Evolutionary conservation across 2,888 invertebrate genomes (phyloP).

Genomic region (Trichopria drosophilae): DNA sequence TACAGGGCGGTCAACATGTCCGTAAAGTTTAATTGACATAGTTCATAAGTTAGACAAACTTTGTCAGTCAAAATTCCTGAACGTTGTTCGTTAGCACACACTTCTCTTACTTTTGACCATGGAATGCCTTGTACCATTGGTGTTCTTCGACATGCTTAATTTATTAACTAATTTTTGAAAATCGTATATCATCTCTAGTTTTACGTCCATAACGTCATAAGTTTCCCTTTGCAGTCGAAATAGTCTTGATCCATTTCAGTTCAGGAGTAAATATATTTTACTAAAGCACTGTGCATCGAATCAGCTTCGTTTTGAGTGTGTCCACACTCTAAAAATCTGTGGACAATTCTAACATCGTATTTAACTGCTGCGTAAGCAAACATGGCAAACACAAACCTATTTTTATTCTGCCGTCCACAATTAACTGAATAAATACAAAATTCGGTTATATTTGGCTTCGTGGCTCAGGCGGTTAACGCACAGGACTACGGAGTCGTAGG

Average conservation of each 20-base stretch:
- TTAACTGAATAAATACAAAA: constrained; percentile 45
- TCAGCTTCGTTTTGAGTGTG: constrained; percentile 3
- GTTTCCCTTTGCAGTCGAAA: neutral
- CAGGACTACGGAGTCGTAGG: too few species aligned
- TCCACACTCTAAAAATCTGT: neutral
- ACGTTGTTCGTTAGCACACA: too few species aligned
- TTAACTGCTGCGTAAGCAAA: neutral
- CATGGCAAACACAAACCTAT: neutral
- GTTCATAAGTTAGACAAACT: too few species aligned
- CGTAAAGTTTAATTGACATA: too few species aligned
- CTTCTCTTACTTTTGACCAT: neutral
- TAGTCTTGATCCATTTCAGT: neutral
- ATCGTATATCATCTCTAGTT: neutral
- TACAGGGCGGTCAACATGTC: too few species aligned
- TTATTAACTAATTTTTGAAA: neutral
- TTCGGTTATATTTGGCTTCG: constrained; percentile 32
- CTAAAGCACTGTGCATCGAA: too few species aligned
- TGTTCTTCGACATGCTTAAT: neutral
- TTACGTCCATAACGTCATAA: neutral
- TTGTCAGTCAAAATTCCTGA: too few species aligned
- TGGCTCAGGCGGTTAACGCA: too few species aligned
- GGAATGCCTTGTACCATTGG: neutral
- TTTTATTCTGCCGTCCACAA: constrained; percentile 39
- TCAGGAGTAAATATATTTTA: neutral
- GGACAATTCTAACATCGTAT: neutral